A percentile compares a stretch with the other conserved stretches of the same genome.
Evolutionary conservation across 2,888 invertebrate genomes (phyloP).

Genomic region (Drosophila flavopinicola): DNA sequence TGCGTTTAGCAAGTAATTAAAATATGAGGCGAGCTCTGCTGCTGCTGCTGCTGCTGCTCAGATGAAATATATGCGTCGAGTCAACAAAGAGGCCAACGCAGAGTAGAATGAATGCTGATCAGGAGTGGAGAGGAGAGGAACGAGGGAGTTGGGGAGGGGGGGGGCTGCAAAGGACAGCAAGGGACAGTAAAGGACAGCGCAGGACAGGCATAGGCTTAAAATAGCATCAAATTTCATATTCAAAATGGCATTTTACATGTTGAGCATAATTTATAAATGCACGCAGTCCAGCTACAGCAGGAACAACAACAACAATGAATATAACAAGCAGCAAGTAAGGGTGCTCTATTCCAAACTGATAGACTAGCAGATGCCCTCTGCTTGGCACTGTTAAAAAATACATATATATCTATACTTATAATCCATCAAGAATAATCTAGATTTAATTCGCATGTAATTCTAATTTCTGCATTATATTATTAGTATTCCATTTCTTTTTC

Average conservation of each 20-base stretch:
- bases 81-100: conserved; percentile 48
- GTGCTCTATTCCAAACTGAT: neutral
- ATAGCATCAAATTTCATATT: conserved; percentile 84
- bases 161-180: neutral
- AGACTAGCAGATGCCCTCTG: neutral
- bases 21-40: conserved; percentile 46
- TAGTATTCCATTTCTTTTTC: too few relatives aligned
- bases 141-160: neutral
- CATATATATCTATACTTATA: too few relatives aligned
- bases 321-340: conserved; percentile 24
- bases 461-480: too few relatives aligned
- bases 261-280: conserved; percentile 84
- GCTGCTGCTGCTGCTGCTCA: neutral
- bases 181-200: neutral
- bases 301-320: conserved; percentile 23
- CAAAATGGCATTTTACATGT: conserved; percentile 85
- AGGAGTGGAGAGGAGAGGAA: conserved; percentile 11
- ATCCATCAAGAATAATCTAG: too few relatives aligned
- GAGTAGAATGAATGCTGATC: conserved; percentile 6
- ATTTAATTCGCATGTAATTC: too few relatives aligned
- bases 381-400: too few relatives aligned
- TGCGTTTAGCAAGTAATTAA: conserved; percentile 74
- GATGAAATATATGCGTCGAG: conserved; percentile 42
- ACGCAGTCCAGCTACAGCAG: conserved; percentile 46
- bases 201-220: conserved; percentile 69